phyloP scores from a whole-genome alignment of 2,797 vertebrate species.

The Enteromius unitaeniatus region DNA sequence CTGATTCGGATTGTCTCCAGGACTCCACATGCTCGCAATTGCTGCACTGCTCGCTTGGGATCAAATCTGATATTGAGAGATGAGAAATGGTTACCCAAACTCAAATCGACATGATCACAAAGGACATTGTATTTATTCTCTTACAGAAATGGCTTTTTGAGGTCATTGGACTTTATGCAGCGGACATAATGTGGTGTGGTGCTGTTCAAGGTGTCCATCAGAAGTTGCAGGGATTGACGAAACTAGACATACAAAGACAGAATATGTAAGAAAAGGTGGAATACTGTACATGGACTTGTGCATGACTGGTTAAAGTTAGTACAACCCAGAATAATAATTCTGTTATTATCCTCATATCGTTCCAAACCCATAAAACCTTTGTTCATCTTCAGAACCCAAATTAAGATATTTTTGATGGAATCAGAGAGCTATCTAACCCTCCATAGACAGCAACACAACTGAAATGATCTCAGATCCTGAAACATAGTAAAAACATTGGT shows the following conservation, averaged over 20 bases:
- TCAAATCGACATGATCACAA: background rate
- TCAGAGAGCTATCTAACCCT: no score
- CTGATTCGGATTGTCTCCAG: slow-evolving; percentile 85
- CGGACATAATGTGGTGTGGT: slow-evolving; percentile 84
- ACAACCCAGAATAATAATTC: no score
- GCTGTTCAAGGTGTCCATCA: slow-evolving; percentile 81
- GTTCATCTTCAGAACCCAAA: no score
- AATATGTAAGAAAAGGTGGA: background rate
- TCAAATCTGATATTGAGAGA: slow-evolving; percentile 76
- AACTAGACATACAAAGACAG: slow-evolving; percentile 68
- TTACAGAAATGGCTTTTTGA: slow-evolving; percentile 79
- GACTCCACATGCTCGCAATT: slow-evolving; percentile 81
- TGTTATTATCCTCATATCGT: no score
- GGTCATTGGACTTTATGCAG: slow-evolving; percentile 85
- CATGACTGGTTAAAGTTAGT: no score
- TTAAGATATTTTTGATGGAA: no score
- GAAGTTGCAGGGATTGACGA: slow-evolving; percentile 78
- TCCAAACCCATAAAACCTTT: no score
- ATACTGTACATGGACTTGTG: background rate
- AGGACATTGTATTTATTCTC: slow-evolving; percentile 52
- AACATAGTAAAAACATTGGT: no score
- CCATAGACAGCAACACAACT: no score
- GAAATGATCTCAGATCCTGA: no score
- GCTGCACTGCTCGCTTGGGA: slow-evolving; percentile 81
- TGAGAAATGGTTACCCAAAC: background rate